Evolutionary conservation across 2,797 vertebrate species (phyloP).

Genomic region (Esox lucius): DNA sequence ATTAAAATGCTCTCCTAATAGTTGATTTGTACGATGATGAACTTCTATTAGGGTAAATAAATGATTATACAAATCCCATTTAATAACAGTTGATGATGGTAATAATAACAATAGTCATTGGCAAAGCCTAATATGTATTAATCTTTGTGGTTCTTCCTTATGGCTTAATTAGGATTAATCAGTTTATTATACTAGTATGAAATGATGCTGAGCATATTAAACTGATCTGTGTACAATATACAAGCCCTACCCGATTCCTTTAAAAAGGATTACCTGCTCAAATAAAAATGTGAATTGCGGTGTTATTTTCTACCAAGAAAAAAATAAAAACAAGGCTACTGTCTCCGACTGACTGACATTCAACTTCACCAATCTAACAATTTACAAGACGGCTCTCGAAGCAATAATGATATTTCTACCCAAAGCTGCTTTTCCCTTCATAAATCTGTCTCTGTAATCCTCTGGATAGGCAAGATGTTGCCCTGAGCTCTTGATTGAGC

Average conservation of each 20-base stretch:
- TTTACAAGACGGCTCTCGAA: slow-evolving; percentile 78
- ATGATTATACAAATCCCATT: slow-evolving; percentile 20
- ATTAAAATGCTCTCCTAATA: neutral
- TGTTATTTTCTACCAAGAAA: neutral
- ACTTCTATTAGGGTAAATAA: neutral
- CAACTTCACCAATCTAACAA: slow-evolving; percentile 68
- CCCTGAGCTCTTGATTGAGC: slow-evolving; percentile 77
- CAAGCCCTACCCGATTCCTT: slow-evolving; percentile 25
- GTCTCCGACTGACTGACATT: slow-evolving; percentile 64
- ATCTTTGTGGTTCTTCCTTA: slow-evolving; percentile 38
- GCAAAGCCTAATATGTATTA: slow-evolving; percentile 22
- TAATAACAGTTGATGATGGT: neutral
- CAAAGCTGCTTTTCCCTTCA: slow-evolving; percentile 82
- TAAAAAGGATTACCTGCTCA: slow-evolving; percentile 47
- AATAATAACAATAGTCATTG: slow-evolving; percentile 13
- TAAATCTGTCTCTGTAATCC: slow-evolving; percentile 83
- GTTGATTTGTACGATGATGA: neutral
- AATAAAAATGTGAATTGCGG: neutral
- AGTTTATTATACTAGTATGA: slow-evolving; percentile 34
- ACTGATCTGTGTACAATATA: slow-evolving; percentile 28
- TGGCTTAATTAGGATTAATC: slow-evolving; percentile 37
- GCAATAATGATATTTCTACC: slow-evolving; percentile 80
- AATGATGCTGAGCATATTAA: slow-evolving; percentile 39
- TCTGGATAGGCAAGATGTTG: slow-evolving; percentile 72
- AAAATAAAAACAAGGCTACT: slow-evolving; percentile 47